These are phyloP conservation scores for Amphimallon solstitiale DNA, from an alignment of 2,888 invertebrate genomes.

Conservation along the genomic window DNA sequence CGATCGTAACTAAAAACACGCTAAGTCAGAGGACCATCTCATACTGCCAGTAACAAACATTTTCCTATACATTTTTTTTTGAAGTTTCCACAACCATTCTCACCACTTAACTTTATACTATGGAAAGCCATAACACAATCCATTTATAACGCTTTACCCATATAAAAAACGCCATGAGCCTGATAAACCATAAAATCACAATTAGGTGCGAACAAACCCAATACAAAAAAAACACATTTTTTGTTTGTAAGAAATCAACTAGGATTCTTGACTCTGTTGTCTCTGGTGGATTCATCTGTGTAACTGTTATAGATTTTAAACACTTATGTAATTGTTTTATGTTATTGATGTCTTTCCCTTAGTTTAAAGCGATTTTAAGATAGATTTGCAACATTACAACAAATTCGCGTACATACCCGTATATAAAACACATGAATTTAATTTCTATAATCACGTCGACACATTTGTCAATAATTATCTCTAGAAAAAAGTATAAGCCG, in stretches of 20 bases:
- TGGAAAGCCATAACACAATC: slow-evolving; percentile 58
- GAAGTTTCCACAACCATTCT: slow-evolving; percentile 49
- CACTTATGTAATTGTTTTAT: no score
- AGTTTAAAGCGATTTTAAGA: no score
- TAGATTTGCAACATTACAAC: no score
- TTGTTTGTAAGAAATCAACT: slow-evolving; percentile 1
- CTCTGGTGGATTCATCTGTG: background rate
- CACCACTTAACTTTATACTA: slow-evolving; percentile 51
- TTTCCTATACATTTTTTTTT: slow-evolving; percentile 42
- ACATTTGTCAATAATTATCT: no score
- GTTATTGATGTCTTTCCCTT: no score
- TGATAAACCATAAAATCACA: slow-evolving; percentile 65
- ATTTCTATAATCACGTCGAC: no score
- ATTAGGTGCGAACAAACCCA: slow-evolving; percentile 49
- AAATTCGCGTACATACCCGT: no score
- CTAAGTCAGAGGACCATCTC: slow-evolving; percentile 52
- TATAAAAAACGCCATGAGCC: slow-evolving; percentile 64
- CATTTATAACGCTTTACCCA: slow-evolving; percentile 62
- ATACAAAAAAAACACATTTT: slow-evolving; percentile 22
- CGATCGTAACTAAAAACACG: slow-evolving; percentile 60
- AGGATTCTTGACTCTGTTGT: background rate
- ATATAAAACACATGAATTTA: no score
- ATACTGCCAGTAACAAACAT: slow-evolving; percentile 42
- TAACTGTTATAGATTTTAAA: background rate
- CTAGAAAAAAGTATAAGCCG: no score